A percentile compares a stretch with the other conserved stretches of the same genome.
phyloP scores from a whole-genome alignment of 2,888 invertebrate species.

The Actias luna region DNA sequence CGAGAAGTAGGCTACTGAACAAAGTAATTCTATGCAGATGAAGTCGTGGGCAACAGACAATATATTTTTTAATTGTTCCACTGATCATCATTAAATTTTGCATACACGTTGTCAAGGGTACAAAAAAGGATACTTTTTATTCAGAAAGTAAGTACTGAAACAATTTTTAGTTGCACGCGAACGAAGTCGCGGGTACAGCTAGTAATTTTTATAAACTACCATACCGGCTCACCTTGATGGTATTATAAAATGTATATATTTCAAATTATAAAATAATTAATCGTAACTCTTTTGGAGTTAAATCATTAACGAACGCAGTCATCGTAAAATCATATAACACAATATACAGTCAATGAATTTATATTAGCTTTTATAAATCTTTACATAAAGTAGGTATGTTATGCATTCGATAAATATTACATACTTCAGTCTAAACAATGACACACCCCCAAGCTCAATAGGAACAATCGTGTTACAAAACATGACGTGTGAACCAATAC shows the following conservation, averaged over 20 bases:
- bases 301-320: background rate
- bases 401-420: slow-evolving; percentile 23
- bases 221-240: background rate
- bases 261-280: background rate
- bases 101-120: too few species aligned
- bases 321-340: background rate
- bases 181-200: too few species aligned
- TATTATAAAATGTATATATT: background rate
- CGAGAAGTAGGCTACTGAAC: too few species aligned
- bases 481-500: slow-evolving; percentile 35
- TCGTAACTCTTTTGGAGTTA: background rate
- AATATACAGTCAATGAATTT: background rate
- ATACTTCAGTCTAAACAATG: slow-evolving; percentile 47
- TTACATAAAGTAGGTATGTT: slow-evolving; percentile 4
- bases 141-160: too few species aligned
- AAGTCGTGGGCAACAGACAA: too few species aligned
- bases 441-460: slow-evolving; percentile 51
- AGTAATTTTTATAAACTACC: background rate
- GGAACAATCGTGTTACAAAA: slow-evolving; percentile 35
- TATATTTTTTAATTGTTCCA: too few species aligned
- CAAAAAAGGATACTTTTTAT: too few species aligned
- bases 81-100: too few species aligned
- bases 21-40: too few species aligned
- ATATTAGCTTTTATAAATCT: background rate
- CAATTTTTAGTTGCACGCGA: too few species aligned